Conservation (phyloP, 2,888 invertebrate genomes). For the Amblyteles armatorius region DNA sequence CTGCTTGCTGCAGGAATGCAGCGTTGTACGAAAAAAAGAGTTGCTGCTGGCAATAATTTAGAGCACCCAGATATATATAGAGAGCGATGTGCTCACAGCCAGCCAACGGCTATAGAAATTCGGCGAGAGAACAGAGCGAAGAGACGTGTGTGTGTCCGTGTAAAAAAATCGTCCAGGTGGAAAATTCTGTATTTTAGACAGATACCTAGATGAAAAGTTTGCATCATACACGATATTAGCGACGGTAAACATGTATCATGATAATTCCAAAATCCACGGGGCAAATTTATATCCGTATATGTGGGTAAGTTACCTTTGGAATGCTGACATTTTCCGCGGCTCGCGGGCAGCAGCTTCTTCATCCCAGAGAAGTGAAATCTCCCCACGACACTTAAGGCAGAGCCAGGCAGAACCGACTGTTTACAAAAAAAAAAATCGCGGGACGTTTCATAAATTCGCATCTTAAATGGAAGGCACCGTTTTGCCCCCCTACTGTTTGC, state of each 20-base stretch:
- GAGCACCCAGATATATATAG: slow-evolving; percentile 58
- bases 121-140: slow-evolving; percentile 25
- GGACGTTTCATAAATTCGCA: too few relatives aligned
- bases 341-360: too few relatives aligned
- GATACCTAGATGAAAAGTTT: not conserved
- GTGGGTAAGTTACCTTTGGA: too few relatives aligned
- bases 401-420: too few relatives aligned
- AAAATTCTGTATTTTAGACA: slow-evolving; percentile 3
- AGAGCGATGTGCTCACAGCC: slow-evolving; percentile 8
- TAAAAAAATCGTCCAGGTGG: slow-evolving; percentile 10
- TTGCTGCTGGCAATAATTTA: slow-evolving; percentile 66
- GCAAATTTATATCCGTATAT: too few relatives aligned
- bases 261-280: not conserved
- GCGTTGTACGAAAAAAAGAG: slow-evolving; percentile 61
- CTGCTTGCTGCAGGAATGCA: slow-evolving; percentile 39
- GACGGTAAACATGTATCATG: not conserved
- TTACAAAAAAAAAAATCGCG: too few relatives aligned
- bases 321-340: too few relatives aligned
- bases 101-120: slow-evolving; percentile 47
- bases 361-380: too few relatives aligned
- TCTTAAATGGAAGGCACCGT: too few relatives aligned
- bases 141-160: not conserved
- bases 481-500: too few relatives aligned
- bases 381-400: too few relatives aligned
- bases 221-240: not conserved